Conservation (phyloP, 2,113 vertebrate species). For the Xyliphius kryptos region DNA sequence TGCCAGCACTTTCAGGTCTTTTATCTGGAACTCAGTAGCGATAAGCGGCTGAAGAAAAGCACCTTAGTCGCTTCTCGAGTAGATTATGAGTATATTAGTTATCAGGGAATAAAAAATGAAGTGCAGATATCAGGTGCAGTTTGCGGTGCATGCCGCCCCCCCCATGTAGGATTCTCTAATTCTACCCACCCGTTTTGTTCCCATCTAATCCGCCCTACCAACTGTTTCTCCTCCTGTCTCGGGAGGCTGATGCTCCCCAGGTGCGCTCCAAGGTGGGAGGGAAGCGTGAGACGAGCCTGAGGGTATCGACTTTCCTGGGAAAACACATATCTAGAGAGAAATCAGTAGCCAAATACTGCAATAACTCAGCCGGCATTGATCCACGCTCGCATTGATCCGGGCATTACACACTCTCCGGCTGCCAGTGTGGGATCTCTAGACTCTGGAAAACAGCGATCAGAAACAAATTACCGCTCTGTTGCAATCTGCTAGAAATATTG, state of each 20-base stretch:
- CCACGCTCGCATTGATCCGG: conserved; percentile 51
- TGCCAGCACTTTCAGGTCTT: too few relatives aligned
- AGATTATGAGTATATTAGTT: too few relatives aligned
- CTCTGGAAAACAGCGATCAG: conserved; percentile 29
- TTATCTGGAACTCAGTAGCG: conserved; percentile 24
- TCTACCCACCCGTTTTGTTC: conserved; percentile 1
- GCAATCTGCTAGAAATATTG: neutral
- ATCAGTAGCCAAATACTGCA: conserved; percentile 59
- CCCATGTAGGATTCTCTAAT: conserved; percentile 15
- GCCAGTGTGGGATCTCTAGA: conserved; percentile 28
- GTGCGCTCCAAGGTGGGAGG: conserved; percentile 34
- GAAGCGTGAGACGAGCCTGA: conserved; percentile 60
- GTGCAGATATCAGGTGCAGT: too few relatives aligned
- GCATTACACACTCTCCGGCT: conserved; percentile 49
- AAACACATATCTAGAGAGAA: conserved; percentile 64
- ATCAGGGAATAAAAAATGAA: too few relatives aligned
- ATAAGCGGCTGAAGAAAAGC: conserved; percentile 22
- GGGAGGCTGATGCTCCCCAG: conserved; percentile 44
- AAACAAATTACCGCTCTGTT: conserved; percentile 18
- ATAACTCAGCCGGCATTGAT: conserved; percentile 65
- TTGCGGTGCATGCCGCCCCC: too few relatives aligned
- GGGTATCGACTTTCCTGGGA: conserved; percentile 68
- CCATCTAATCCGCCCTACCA: neutral
- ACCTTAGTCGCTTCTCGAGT: too few relatives aligned
- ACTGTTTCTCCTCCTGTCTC: conserved; percentile 11